These are phyloP conservation scores for Trisateles emortualis DNA, from an alignment of 2,888 invertebrate species.

Conservation along the genomic window DNA sequence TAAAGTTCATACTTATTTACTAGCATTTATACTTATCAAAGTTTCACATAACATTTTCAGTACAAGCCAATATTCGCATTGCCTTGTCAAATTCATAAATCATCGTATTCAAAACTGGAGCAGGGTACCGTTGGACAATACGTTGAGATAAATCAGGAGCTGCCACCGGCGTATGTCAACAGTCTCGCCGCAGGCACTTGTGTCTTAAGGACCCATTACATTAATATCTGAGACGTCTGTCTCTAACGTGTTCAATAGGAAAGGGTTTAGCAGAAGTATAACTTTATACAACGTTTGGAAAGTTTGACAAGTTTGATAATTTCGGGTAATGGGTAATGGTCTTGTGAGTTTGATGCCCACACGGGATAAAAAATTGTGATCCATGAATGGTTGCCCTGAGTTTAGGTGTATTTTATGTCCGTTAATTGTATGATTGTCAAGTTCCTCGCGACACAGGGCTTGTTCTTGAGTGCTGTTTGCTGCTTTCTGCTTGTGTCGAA, in stretches of 20 bases:
- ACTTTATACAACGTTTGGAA: background rate
- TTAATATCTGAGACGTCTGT: constrained; percentile 75
- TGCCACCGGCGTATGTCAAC: constrained; percentile 51
- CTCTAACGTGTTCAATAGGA: constrained; percentile 49
- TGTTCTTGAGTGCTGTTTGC: too few species aligned
- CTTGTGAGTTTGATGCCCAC: too few species aligned
- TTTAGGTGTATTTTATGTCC: too few species aligned
- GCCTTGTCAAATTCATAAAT: constrained; percentile 37
- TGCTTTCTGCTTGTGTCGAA: too few species aligned
- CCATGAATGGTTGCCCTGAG: too few species aligned
- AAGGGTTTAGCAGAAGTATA: constrained; percentile 11
- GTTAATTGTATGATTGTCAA: too few species aligned
- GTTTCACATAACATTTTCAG: background rate
- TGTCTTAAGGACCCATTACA: constrained; percentile 65
- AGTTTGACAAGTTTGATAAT: background rate
- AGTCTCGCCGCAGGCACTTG: constrained; percentile 52
- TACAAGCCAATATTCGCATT: background rate
- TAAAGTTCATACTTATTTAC: too few species aligned
- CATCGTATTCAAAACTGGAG: constrained; percentile 32
- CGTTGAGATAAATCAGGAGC: constrained; percentile 55
- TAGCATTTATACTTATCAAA: background rate
- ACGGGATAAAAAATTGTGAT: too few species aligned
- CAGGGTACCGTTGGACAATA: constrained; percentile 34
- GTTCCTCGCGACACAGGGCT: too few species aligned
- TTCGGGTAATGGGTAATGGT: too few species aligned